Percentiles rank a stretch among this genome's conserved stretches.
phyloP scores from a whole-genome alignment of 2,888 invertebrate species.

The Pasiphila rectangulata region DNA sequence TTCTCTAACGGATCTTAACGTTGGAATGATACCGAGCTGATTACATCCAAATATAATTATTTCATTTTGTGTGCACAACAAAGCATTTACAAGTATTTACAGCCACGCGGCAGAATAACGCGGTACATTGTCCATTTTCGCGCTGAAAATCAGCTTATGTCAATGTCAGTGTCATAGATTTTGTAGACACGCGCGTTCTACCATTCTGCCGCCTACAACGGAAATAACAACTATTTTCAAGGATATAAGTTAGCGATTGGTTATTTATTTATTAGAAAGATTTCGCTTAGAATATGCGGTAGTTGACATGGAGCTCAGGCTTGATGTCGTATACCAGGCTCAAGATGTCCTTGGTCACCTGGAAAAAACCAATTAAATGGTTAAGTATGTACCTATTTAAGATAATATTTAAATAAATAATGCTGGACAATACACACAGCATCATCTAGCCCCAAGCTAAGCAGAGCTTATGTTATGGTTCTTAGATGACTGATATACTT shows the following conservation, averaged over 20 bases:
- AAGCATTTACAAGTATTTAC: slow-evolving; percentile 51
- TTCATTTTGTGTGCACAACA: slow-evolving; percentile 36
- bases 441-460: no score
- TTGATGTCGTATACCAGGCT: slow-evolving; percentile 94
- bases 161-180: slow-evolving; percentile 28
- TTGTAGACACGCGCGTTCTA: slow-evolving; percentile 21
- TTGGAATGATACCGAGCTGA: slow-evolving; percentile 78
- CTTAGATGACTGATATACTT: no score
- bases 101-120: slow-evolving; percentile 46
- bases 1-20: slow-evolving; percentile 61
- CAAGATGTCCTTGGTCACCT: slow-evolving; percentile 90
- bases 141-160: slow-evolving; percentile 21
- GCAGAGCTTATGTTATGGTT: no score
- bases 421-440: no score
- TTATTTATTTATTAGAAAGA: slow-evolving; percentile 22
- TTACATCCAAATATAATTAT: slow-evolving; percentile 36
- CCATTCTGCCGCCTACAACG: slow-evolving; percentile 39
- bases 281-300: slow-evolving; percentile 71
- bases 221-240: slow-evolving; percentile 58
- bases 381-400: no score
- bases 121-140: slow-evolving; percentile 24
- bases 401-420: no score
- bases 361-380: slow-evolving; percentile 39
- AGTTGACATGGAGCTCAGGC: slow-evolving; percentile 96
- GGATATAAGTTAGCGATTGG: slow-evolving; percentile 37